A percentile compares a stretch with the other conserved stretches of the same genome.
These are phyloP conservation scores for Pissodes strobi DNA, from an alignment of 1,140 invertebrate genomes.

Conservation along the genomic window DNA sequence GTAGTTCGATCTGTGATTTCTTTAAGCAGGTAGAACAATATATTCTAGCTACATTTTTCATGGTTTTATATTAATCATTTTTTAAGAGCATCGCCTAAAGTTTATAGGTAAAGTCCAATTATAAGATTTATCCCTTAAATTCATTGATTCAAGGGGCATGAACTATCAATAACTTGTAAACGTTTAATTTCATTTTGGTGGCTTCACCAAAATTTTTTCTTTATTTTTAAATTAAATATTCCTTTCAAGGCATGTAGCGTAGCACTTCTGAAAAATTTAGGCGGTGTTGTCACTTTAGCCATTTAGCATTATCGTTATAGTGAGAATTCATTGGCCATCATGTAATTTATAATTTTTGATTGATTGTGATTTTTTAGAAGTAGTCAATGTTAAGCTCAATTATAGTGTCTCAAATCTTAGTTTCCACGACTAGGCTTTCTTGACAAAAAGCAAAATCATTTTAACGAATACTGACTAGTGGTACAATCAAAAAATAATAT, in stretches of 20 bases:
- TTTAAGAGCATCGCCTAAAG: slow-evolving; percentile 5
- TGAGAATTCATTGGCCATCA: slow-evolving; percentile 30
- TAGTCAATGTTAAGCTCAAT: background rate
- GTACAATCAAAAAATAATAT: too few relatives aligned
- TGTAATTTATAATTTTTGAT: slow-evolving; percentile 17
- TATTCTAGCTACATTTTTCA: background rate
- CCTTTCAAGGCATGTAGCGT: background rate
- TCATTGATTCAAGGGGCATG: too few relatives aligned
- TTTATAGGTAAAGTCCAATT: too few relatives aligned
- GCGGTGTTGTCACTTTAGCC: slow-evolving; percentile 4
- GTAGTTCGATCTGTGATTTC: slow-evolving; percentile 36
- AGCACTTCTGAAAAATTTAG: background rate
- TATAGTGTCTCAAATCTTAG: slow-evolving; percentile 29
- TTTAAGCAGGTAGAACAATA: slow-evolving; percentile 27
- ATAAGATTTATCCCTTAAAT: too few relatives aligned
- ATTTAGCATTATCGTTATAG: slow-evolving; percentile 17
- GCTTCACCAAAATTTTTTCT: too few relatives aligned
- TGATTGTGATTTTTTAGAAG: slow-evolving; percentile 36
- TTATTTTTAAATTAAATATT: too few relatives aligned
- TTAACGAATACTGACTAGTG: too few relatives aligned
- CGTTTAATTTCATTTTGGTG: too few relatives aligned
- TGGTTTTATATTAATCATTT: background rate
- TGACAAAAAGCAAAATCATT: too few relatives aligned
- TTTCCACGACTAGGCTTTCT: too few relatives aligned
- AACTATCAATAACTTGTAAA: too few relatives aligned